Conservation (phyloP, 2,888 invertebrate species). For the Salticus scenicus region DNA sequence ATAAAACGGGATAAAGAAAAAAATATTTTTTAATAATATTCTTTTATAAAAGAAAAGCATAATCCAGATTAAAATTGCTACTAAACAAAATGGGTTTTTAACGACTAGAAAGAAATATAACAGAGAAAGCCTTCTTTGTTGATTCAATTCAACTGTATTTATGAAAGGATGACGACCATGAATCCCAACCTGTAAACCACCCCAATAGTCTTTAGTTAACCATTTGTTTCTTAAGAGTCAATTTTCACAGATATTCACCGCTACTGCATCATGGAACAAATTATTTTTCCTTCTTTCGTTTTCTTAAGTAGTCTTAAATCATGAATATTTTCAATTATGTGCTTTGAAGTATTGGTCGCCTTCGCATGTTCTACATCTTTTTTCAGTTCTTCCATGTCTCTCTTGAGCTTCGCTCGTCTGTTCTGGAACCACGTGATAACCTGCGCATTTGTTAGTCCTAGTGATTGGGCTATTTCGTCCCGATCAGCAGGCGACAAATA, state of each 20-base stretch:
- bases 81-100: too few relatives aligned
- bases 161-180: too few relatives aligned
- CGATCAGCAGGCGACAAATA: slow-evolving; percentile 98
- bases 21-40: too few relatives aligned
- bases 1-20: too few relatives aligned
- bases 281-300: slow-evolving; percentile 75
- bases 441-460: slow-evolving; percentile 97
- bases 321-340: slow-evolving; percentile 85
- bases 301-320: slow-evolving; percentile 93
- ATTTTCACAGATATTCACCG: neutral
- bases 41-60: too few relatives aligned
- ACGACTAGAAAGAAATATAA: too few relatives aligned
- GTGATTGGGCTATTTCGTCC: slow-evolving; percentile 94
- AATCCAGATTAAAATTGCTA: too few relatives aligned
- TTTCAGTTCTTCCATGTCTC: slow-evolving; percentile 83
- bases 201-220: slow-evolving; percentile 1
- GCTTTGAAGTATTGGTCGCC: slow-evolving; percentile 85
- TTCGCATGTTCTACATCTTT: slow-evolving; percentile 97
- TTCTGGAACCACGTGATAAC: slow-evolving; percentile 99
- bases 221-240: neutral
- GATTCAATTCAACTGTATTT: too few relatives aligned
- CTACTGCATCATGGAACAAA: slow-evolving; percentile 62
- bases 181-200: neutral
- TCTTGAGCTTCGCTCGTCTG: slow-evolving; percentile 92
- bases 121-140: too few relatives aligned